These are phyloP conservation scores for Holothuria glaberrima DNA, from an alignment of 35 echinoderm and acorn worm genomes.

Conservation along the genomic window DNA sequence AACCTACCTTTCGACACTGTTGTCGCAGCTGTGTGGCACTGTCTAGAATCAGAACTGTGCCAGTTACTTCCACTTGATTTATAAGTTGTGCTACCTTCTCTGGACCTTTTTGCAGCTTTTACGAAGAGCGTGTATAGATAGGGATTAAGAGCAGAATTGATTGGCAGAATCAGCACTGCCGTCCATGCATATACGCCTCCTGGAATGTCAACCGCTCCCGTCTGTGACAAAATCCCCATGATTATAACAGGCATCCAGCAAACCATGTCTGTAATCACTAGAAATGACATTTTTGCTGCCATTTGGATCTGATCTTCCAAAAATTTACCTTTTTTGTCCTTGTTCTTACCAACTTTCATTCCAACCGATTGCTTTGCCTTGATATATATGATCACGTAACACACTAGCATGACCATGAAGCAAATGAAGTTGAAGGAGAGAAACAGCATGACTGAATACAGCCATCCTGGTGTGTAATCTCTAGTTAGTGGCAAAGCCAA, in stretches of 20 bases:
- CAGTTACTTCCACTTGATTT: neutral
- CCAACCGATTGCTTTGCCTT: conserved; percentile 47
- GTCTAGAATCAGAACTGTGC: neutral
- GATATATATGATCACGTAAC: conserved; percentile 72
- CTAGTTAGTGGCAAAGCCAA: conserved; percentile 61
- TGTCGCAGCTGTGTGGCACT: neutral
- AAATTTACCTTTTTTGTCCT: neutral
- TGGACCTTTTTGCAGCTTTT: neutral
- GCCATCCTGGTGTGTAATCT: conserved; percentile 56
- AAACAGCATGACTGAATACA: conserved; percentile 74
- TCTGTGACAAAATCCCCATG: conserved; percentile 60
- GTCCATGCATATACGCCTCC: conserved; percentile 69
- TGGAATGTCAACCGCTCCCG: conserved; percentile 56
- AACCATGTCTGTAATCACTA: conserved; percentile 79
- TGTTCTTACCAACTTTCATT: neutral
- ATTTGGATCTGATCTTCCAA: conserved; percentile 73
- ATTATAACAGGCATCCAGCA: conserved; percentile 96
- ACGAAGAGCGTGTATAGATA: conserved; percentile 65
- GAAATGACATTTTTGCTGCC: conserved; percentile 79
- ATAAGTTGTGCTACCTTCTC: neutral
- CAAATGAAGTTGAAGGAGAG: conserved; percentile 69
- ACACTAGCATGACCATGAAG: conserved; percentile 61
- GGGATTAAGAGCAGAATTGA: conserved; percentile 78
- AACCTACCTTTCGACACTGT: neutral
- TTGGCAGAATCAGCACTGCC: conserved; percentile 68